Conservation (phyloP, 2,797 vertebrate species). For the Holocentrus rufus region DNA sequence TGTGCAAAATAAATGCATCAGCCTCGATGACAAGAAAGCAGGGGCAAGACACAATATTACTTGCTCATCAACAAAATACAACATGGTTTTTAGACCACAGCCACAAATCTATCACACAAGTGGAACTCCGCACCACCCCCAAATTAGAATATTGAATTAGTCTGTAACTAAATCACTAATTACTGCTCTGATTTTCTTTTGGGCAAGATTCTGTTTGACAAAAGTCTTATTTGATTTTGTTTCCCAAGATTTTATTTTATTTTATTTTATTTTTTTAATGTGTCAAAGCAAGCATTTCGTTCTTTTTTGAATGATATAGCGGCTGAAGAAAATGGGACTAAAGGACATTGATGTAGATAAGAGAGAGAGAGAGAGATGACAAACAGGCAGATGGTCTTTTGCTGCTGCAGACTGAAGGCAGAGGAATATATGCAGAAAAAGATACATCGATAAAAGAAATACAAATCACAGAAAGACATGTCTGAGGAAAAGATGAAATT, state of each 20-base stretch:
- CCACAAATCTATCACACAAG: conserved; percentile 3
- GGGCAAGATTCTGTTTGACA: conserved; percentile 32
- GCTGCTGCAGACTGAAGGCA: conserved; percentile 22
- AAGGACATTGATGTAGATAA: conserved; percentile 19
- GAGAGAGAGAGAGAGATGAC: conserved; percentile 8
- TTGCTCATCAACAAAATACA: conserved; percentile 33
- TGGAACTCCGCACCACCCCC: not conserved
- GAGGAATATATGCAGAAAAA: conserved; percentile 19
- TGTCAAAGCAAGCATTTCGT: conserved; percentile 26
- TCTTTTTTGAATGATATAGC: conserved; percentile 39
- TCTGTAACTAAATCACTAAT: conserved; percentile 35
- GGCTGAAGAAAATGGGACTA: conserved; percentile 50
- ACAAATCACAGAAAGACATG: conserved; percentile 34
- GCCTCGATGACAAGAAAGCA: conserved; percentile 23
- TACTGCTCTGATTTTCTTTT: conserved; percentile 33
- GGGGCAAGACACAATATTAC: conserved; percentile 24
- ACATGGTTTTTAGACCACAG: not conserved
- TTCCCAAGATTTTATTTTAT: conserved; percentile 17
- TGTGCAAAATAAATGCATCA: conserved; percentile 40
- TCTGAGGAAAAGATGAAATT: conserved; percentile 49
- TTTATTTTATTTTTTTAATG: conserved; percentile 54
- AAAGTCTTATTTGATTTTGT: conserved; percentile 39
- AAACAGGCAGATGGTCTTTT: not conserved
- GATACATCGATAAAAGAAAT: conserved; percentile 18
- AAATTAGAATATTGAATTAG: conserved; percentile 32